A percentile compares a stretch with the other conserved stretches of the same genome.
Conservation (phyloP, 2,888 invertebrate species). For the Boloria euphrosyne region DNA sequence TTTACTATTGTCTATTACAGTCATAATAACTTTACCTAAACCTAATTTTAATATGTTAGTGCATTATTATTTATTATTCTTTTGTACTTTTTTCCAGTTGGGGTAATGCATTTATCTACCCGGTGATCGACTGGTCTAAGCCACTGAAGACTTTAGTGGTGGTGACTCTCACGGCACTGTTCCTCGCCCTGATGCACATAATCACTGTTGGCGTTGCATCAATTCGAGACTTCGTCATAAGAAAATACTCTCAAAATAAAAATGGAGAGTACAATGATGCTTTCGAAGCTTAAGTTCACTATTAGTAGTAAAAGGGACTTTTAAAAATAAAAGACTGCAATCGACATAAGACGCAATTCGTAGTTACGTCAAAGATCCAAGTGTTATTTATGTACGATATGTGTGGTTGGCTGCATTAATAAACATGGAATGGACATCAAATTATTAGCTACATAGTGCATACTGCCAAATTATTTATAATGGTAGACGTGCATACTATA, state of each 20-base stretch:
- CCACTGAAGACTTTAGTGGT: conserved; percentile 85
- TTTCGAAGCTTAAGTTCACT: conserved; percentile 52
- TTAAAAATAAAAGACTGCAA: neutral
- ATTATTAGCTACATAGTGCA: neutral
- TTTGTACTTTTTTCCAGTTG: conserved; percentile 68
- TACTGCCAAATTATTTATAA: conserved; percentile 9
- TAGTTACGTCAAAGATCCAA: neutral
- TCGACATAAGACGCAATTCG: neutral
- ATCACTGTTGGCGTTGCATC: conserved; percentile 83
- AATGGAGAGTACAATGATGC: conserved; percentile 68
- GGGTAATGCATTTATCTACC: conserved; percentile 88
- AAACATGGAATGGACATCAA: neutral
- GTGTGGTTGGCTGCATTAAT: conserved; percentile 1
- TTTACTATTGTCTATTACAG: no score
- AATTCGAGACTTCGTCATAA: conserved; percentile 66
- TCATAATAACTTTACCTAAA: neutral
- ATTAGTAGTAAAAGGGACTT: neutral
- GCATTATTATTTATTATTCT: neutral
- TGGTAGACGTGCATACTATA: neutral
- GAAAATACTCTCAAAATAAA: conserved; percentile 49
- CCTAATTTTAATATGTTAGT: neutral
- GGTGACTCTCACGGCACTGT: conserved; percentile 84
- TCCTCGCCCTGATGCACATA: conserved; percentile 86
- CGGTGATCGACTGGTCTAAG: conserved; percentile 90
- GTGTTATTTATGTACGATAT: neutral